phyloP scores from a whole-genome alignment of 1,140 invertebrate species.

The Trypoxylus dichotomus region DNA sequence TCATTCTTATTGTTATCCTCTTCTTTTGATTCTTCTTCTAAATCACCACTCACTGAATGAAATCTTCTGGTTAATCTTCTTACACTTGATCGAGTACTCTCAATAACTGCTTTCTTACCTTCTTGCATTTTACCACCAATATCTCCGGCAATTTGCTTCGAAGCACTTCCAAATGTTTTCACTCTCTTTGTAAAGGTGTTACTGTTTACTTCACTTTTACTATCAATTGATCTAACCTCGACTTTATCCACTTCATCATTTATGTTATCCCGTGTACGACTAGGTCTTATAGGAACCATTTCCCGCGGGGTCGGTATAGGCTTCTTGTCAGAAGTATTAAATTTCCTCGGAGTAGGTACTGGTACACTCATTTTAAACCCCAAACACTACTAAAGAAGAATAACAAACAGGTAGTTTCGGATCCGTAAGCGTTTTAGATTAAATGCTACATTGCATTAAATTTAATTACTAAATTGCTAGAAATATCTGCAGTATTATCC shows the following conservation, averaged over 20 bases:
- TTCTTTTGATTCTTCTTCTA: constrained; percentile 30
- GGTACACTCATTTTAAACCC: constrained; percentile 40
- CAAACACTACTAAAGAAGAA: constrained; percentile 12
- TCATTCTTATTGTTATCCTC: constrained; percentile 37
- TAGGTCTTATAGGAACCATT: constrained; percentile 34
- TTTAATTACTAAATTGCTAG: background rate
- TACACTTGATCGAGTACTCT: constrained; percentile 56
- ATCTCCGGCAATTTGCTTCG: constrained; percentile 57
- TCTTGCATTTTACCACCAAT: constrained; percentile 57
- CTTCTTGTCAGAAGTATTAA: constrained; percentile 39
- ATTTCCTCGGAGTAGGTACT: constrained; percentile 39
- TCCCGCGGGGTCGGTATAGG: constrained; percentile 43
- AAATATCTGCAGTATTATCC: background rate
- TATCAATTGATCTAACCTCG: background rate
- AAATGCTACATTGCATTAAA: constrained; percentile 1
- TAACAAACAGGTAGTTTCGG: background rate
- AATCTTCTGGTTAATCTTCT: constrained; percentile 52
- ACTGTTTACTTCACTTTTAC: constrained; percentile 31
- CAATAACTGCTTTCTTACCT: constrained; percentile 57
- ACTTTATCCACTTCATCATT: constrained; percentile 25
- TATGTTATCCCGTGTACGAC: constrained; percentile 31
- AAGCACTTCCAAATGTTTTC: constrained; percentile 52
- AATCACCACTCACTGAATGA: constrained; percentile 45
- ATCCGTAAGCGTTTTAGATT: background rate
- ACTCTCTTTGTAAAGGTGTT: constrained; percentile 44